phyloP scores from a whole-genome alignment of 2,888 invertebrate species.

The Kuschelorhynchus macadamiae region DNA sequence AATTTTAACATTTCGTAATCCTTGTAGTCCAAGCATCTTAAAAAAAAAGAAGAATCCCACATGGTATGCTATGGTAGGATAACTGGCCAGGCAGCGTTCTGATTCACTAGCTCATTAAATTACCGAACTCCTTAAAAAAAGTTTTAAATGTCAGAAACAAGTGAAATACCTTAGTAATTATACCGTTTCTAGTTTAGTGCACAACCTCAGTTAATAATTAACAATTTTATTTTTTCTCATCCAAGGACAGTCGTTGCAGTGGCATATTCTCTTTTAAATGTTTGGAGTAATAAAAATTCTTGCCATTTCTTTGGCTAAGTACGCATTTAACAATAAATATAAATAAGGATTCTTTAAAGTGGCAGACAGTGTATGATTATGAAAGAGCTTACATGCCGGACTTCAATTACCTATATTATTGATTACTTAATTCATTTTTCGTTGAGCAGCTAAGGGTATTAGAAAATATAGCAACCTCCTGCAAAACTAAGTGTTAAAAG shows the following conservation, averaged over 20 bases:
- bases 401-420: too few relatives aligned
- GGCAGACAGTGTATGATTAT: too few relatives aligned
- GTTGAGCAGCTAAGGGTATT: too few relatives aligned
- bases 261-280: constrained; percentile 33
- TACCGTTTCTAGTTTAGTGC: constrained; percentile 44
- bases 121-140: constrained; percentile 38
- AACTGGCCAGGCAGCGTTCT: constrained; percentile 18
- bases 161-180: constrained; percentile 50
- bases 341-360: too few relatives aligned
- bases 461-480: too few relatives aligned
- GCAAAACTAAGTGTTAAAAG: too few relatives aligned
- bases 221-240: constrained; percentile 28
- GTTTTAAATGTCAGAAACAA: constrained; percentile 39
- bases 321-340: neutral
- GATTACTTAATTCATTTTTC: too few relatives aligned
- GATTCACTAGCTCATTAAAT: constrained; percentile 29
- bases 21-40: too few relatives aligned
- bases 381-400: too few relatives aligned
- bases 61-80: neutral
- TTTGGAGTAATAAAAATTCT: constrained; percentile 25
- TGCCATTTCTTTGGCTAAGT: constrained; percentile 14
- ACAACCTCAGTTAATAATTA: constrained; percentile 42
- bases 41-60: constrained; percentile 4
- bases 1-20: too few relatives aligned
- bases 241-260: constrained; percentile 25